Evolutionary conservation across 2,113 vertebrate genomes (phyloP).

Genomic region (Ahaetulla prasina): DNA sequence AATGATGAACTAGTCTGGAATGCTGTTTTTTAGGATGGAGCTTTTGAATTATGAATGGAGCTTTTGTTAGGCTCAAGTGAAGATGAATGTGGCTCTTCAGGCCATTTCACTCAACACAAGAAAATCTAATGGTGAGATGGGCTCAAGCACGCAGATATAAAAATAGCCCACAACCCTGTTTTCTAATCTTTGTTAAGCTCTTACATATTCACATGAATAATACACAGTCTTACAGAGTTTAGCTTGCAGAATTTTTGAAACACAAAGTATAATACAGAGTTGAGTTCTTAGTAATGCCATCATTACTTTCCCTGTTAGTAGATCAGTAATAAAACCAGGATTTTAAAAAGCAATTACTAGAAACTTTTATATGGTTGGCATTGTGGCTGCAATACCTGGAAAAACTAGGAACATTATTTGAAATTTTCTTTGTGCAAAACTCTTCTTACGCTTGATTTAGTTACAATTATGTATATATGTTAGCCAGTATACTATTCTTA

Average conservation of each 20-base stretch:
- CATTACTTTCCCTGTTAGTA: neutral
- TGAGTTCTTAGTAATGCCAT: neutral
- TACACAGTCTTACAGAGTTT: neutral
- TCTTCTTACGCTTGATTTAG: too few species aligned
- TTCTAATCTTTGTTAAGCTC: neutral
- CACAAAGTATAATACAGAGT: neutral
- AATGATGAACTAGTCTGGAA: neutral
- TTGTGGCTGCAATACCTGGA: neutral
- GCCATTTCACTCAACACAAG: neutral
- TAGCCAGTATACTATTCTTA: too few species aligned
- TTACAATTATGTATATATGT: too few species aligned
- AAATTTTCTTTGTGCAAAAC: too few species aligned
- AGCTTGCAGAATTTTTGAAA: neutral
- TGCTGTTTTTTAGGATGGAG: neutral
- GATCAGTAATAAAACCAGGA: neutral
- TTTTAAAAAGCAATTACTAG: neutral
- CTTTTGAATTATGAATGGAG: neutral
- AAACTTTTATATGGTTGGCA: neutral
- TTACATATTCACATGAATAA: neutral
- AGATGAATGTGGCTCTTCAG: neutral
- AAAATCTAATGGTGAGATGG: neutral
- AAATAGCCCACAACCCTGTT: neutral
- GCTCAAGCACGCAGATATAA: neutral
- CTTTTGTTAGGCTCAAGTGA: neutral
- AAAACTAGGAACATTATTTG: neutral